Percentiles rank a stretch among this genome's conserved stretches.
These are phyloP conservation scores for Lasiurus cinereus DNA, from an alignment of 2,113 vertebrate species.

Conservation along the genomic window DNA sequence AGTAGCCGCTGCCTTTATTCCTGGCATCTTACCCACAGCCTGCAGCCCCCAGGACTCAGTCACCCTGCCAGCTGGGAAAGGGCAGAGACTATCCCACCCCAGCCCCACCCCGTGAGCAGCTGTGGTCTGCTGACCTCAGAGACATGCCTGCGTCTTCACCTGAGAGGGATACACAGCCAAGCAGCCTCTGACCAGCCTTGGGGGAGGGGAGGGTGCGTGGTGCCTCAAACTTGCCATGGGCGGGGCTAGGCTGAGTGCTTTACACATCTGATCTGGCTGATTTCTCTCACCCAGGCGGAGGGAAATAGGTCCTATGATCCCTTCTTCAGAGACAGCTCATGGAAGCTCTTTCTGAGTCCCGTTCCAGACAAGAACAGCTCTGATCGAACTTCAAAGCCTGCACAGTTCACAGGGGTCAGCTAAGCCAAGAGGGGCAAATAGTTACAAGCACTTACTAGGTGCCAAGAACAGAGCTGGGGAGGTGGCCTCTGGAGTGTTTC, in stretches of 20 bases:
- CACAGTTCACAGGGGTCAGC: slow-evolving; percentile 45
- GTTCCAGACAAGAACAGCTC: neutral
- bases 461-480: slow-evolving; percentile 20
- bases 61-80: neutral
- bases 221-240: neutral
- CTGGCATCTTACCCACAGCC: neutral
- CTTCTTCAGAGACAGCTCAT: slow-evolving; percentile 4
- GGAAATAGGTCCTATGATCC: neutral
- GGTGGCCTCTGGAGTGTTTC: neutral
- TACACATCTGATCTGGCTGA: neutral
- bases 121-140: neutral
- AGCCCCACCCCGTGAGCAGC: neutral
- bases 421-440: slow-evolving; percentile 11
- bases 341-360: neutral
- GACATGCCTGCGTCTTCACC: neutral
- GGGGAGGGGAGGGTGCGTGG: neutral
- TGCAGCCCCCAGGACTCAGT: neutral
- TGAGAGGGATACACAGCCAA: neutral
- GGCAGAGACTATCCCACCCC: neutral
- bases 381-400: slow-evolving; percentile 39
- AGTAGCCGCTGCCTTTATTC: slow-evolving; percentile 9
- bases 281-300: neutral
- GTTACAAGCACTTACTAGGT: neutral
- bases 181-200: neutral
- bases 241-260: neutral